These are phyloP conservation scores for Ommatoiulus sabulosus DNA, from an alignment of 2,888 invertebrate species.

Conservation along the genomic window DNA sequence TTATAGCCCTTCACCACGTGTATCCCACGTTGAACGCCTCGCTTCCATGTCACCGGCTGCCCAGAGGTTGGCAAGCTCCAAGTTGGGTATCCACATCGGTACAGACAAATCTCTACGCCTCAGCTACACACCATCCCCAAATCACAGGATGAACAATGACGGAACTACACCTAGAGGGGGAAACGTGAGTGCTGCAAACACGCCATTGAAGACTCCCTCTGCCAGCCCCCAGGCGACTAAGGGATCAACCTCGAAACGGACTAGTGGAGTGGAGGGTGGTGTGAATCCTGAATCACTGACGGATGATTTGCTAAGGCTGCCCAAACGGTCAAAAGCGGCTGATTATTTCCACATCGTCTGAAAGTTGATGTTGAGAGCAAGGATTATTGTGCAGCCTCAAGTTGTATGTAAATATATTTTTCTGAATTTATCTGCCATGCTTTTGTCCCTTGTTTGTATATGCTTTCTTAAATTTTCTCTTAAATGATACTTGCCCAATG, in stretches of 20 bases:
- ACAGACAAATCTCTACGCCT: conserved; percentile 72
- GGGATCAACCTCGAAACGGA: conserved; percentile 70
- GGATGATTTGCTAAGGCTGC: conserved; percentile 85
- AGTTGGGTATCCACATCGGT: conserved; percentile 72
- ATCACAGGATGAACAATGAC: conserved; percentile 66
- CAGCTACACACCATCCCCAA: conserved; percentile 73
- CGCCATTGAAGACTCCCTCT: conserved; percentile 63
- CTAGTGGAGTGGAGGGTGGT: conserved; percentile 59
- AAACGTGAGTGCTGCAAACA: conserved; percentile 59
- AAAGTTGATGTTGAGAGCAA: neutral
- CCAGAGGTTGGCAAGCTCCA: conserved; percentile 81
- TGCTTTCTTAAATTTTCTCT: neutral
- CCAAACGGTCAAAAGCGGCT: conserved; percentile 80
- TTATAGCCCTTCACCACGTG: conserved; percentile 53
- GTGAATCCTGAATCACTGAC: conserved; percentile 70
- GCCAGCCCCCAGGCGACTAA: conserved; percentile 63
- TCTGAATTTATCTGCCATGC: neutral
- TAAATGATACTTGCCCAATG: neutral
- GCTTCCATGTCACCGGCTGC: conserved; percentile 97
- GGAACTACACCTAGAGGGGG: conserved; percentile 62
- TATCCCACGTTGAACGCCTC: conserved; percentile 79
- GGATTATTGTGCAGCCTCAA: neutral
- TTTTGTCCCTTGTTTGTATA: neutral
- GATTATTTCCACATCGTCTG: conserved; percentile 76
- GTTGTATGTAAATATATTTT: neutral